Percentiles rank a stretch among this genome's conserved stretches.
phyloP scores from a whole-genome alignment of 1,140 invertebrate species.

The Hormaphis cornu region DNA sequence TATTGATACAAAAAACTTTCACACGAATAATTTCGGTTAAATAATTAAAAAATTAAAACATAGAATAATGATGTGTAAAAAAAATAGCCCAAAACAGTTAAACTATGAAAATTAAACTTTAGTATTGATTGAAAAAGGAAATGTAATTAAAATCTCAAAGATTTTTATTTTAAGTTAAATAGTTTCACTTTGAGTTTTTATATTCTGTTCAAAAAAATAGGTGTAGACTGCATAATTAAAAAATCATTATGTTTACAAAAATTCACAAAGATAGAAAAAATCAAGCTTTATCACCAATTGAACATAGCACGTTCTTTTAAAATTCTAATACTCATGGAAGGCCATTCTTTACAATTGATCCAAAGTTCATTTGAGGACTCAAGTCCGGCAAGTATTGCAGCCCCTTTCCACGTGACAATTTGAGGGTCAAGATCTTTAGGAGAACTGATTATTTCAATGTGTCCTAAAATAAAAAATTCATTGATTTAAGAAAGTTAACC shows the following conservation, averaged over 20 bases:
- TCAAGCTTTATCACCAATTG: conserved; percentile 51
- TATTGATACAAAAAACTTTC: too few relatives aligned
- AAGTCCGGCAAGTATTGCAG: conserved; percentile 80
- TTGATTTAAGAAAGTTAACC: conserved; percentile 26
- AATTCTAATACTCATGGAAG: conserved; percentile 70
- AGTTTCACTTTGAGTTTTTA: too few relatives aligned
- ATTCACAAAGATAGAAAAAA: not conserved
- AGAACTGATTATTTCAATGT: conserved; percentile 69
- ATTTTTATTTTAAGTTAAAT: too few relatives aligned
- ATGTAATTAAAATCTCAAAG: too few relatives aligned
- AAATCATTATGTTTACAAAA: not conserved
- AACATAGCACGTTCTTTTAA: conserved; percentile 78
- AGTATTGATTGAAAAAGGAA: too few relatives aligned
- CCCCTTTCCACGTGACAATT: conserved; percentile 87
- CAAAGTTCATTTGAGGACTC: conserved; percentile 90
- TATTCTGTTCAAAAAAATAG: not conserved
- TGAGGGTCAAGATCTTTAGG: conserved; percentile 84
- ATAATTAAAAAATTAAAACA: too few relatives aligned
- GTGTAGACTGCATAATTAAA: not conserved
- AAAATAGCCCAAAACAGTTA: not conserved
- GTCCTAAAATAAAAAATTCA: conserved; percentile 47
- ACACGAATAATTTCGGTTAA: too few relatives aligned
- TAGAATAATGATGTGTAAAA: not conserved
- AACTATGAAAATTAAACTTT: too few relatives aligned
- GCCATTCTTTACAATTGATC: conserved; percentile 80